Percentiles rank a stretch among this genome's conserved stretches.
phyloP scores from a whole-genome alignment of 37 sponge, comb jelly and placozoan genomes.

The Mnemiopsis leidyi region DNA sequence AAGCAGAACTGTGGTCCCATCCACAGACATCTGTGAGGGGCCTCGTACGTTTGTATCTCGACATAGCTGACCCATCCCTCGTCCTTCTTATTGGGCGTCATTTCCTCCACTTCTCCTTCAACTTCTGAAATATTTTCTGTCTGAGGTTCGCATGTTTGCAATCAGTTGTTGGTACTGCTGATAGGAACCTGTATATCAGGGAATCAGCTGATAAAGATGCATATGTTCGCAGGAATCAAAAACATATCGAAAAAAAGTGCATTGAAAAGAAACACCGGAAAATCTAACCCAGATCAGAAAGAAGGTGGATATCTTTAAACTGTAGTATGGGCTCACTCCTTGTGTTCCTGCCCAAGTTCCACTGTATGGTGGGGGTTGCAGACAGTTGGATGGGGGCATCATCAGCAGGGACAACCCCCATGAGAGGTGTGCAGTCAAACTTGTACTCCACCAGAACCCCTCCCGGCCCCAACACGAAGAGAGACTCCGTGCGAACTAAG shows the following conservation, averaged over 20 bases:
- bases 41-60: conserved; percentile 85
- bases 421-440: conserved; percentile 14
- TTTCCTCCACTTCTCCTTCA: not conserved
- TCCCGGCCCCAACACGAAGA: conserved; percentile 43
- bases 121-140: not conserved
- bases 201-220: too few relatives aligned
- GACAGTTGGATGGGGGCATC: conserved; percentile 77
- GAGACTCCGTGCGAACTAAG: conserved; percentile 14
- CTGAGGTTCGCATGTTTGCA: too few relatives aligned
- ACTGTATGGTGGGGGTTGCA: conserved; percentile 69
- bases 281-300: not conserved
- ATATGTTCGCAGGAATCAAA: too few relatives aligned
- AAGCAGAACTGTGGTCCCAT: conserved; percentile 99
- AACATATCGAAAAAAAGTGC: too few relatives aligned
- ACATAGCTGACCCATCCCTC: conserved; percentile 87
- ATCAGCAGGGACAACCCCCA: conserved; percentile 15
- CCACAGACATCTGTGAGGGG: conserved; percentile 91
- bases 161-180: too few relatives aligned
- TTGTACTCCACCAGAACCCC: conserved; percentile 56
- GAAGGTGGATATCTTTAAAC: conserved; percentile 32
- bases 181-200: too few relatives aligned
- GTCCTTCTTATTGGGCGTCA: not conserved
- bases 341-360: conserved; percentile 73
- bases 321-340: not conserved
- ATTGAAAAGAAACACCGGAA: too few relatives aligned